Evolutionary conservation across 2,113 vertebrate genomes (phyloP).

Genomic region (Tangachromis dhanisi): DNA sequence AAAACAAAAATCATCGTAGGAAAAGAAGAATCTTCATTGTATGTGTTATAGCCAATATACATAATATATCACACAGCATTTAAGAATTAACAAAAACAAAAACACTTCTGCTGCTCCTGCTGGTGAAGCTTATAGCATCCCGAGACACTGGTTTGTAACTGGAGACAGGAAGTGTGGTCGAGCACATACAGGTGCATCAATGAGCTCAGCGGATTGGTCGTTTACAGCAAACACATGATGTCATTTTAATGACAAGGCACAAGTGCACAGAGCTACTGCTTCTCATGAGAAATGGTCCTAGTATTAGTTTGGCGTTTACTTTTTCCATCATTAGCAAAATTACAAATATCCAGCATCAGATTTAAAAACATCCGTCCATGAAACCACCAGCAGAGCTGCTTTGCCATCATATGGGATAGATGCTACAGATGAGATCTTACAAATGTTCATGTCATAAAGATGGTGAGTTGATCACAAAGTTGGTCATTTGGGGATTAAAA

Average conservation of each 20-base stretch:
- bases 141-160: neutral
- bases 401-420: neutral
- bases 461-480: neutral
- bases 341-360: neutral
- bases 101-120: neutral
- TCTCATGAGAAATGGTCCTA: neutral
- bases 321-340: neutral
- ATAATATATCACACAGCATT: neutral
- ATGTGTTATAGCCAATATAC: neutral
- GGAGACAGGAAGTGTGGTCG: neutral
- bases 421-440: neutral
- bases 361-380: neutral
- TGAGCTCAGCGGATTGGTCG: neutral
- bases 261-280: neutral
- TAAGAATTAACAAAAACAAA: neutral
- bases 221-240: neutral
- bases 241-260: constrained; percentile 27
- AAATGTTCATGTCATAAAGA: neutral
- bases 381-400: neutral
- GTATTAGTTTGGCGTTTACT: neutral
- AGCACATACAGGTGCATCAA: neutral
- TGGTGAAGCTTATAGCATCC: neutral
- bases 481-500: neutral
- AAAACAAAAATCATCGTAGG: neutral
- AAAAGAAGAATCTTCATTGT: neutral